Evolutionary conservation across 92 coral and sea anemone genomes (phyloP).

Genomic region (Diadumene lineata): DNA sequence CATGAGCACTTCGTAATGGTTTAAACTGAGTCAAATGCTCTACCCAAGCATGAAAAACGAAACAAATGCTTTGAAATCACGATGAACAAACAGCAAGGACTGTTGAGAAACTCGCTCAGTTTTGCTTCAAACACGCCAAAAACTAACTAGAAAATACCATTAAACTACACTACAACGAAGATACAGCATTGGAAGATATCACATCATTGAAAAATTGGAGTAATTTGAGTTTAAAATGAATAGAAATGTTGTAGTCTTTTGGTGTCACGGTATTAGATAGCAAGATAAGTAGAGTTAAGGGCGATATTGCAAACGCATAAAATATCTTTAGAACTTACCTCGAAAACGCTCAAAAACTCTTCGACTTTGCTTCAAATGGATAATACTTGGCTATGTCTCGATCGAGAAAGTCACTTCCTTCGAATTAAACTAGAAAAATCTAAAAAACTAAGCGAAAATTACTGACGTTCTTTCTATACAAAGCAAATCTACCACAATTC

Average conservation of each 20-base stretch:
- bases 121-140: not conserved
- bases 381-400: not conserved
- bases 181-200: not conserved
- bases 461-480: conserved; percentile 18
- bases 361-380: not conserved
- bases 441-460: not conserved
- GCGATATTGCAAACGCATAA: conserved; percentile 36
- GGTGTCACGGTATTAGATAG: conserved; percentile 37
- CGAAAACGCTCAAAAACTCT: conserved; percentile 28
- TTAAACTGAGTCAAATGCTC: not conserved
- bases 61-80: not conserved
- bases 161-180: not conserved
- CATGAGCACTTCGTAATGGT: not conserved
- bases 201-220: not conserved
- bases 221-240: not conserved
- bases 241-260: not conserved
- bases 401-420: not conserved
- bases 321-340: conserved; percentile 47
- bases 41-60: not conserved
- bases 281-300: conserved; percentile 18
- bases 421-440: not conserved
- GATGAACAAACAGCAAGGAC: not conserved
- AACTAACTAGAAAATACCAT: not conserved
- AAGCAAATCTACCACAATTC: conserved; percentile 32
- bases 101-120: not conserved